Evolutionary conservation across 2,888 invertebrate species (phyloP), one percentile per base, ranked within the genome.

Genomic region (Campaea margaritaria): DNA sequence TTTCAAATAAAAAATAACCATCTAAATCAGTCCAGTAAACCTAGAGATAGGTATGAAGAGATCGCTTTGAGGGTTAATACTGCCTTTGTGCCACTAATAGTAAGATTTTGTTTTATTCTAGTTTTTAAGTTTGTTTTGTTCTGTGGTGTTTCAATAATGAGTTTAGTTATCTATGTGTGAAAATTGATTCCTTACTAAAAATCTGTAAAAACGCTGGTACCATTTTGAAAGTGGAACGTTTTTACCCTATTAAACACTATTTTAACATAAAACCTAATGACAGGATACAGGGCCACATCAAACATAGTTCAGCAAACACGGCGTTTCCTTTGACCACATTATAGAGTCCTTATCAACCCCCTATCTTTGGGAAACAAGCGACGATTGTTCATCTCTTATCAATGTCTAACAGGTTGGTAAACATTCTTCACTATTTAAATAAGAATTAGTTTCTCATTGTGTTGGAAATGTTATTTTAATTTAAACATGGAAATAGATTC

Each of bases 321-420:
- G 83, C 81, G 75, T 81, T 83, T 83, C 83, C 85, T 89, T 86
- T 89, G 87, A 85, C 87, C 86, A 85, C 74, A 81, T 83, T 84
- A 81, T 79, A 76, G 73, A 41, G 46, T 70, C 76, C 81, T 83
- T 81, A 85, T 83, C 79, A 73, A 78, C 74, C 76, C 78, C 79
- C 81, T 83, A 84, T 85, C 81, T 78, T 61, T 70, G 67, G 74
- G 78, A 78, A 80, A 86, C 85, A 85, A 79, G 69, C 70, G 67
- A 70, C 75, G 81, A 83, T 83, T 87, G 85, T 88, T 82, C 75
- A 66, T 65, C 67, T 74, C 64, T 73, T 77, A 79, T 83, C 87
- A 81, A 73, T 74, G 66, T 65, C 69, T 65, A 75, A 74, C 79
- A 78, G 73, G 75, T 76, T 70, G 65, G 80, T 77, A 86, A 85